Percentiles rank a stretch among this genome's conserved stretches.
Evolutionary conservation across 2,888 invertebrate genomes (phyloP).

Genomic region (Campoletis raptor): DNA sequence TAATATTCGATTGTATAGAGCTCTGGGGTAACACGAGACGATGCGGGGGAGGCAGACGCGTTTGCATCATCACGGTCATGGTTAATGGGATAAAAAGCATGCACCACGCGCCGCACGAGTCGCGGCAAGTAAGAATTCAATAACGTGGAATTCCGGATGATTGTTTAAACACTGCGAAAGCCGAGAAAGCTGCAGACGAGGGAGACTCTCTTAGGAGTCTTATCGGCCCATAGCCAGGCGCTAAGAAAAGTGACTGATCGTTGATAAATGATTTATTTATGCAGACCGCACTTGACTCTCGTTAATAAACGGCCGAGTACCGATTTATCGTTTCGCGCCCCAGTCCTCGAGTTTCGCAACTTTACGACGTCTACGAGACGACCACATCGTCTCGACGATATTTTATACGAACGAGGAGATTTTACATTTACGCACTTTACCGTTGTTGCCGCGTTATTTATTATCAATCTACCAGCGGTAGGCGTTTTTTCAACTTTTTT

Average conservation of each 20-base stretch:
- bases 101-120: not conserved
- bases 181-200: not conserved
- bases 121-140: not conserved
- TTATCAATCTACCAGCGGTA: constrained; percentile 21
- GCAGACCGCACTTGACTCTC: constrained; percentile 75
- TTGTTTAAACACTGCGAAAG: not conserved
- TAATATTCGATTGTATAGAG: constrained; percentile 19
- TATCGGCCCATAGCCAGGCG: constrained; percentile 29
- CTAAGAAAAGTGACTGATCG: constrained; percentile 64
- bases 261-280: constrained; percentile 79
- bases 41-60: not conserved
- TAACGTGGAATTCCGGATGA: not conserved
- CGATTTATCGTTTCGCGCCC: constrained; percentile 72
- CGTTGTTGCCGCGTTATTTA: constrained; percentile 44
- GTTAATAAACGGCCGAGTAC: constrained; percentile 72
- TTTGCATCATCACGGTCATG: constrained; percentile 62
- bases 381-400: constrained; percentile 24
- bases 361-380: constrained; percentile 31
- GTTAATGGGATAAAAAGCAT: not conserved
- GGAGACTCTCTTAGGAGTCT: not conserved
- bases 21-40: constrained; percentile 20
- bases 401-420: not conserved
- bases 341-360: constrained; percentile 54
- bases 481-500: not conserved
- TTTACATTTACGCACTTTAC: constrained; percentile 60